Evolutionary conservation across 2,113 vertebrate genomes (phyloP), one percentile per base, ranked within the genome.

Genomic region (Gnathonemus longibarbis): DNA sequence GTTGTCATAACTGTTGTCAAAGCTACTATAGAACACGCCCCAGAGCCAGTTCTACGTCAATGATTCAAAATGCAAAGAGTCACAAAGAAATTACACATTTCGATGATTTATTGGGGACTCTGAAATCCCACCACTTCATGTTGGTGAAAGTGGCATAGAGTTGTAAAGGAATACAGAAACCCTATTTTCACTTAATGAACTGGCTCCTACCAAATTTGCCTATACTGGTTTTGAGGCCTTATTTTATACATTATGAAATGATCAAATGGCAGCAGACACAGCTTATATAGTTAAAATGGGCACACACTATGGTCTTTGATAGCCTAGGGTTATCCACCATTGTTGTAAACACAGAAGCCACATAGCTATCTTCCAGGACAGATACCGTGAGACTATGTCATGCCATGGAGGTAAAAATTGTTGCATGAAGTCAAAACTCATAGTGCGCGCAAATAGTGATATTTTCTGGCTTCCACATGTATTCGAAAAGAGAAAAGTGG

Each of bases 21-120:
- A 80, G 48, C 85, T 17, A 17, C 66, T 50, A 21, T 21, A 17
- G 50, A 89, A 83, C 35, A 24, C 10, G 3, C 53, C 89, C 52
- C 89, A 62, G 6, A 62, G 52, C 50, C 39, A 42, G 42, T 58
- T 85, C 42, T 7, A 62, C 5, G n/a, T 84, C 80, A 85, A 62
- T 58, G 89, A 58, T 62, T 84, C 88, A 62, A 85, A 84, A 62
- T 62, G 77, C 39, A 84, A 83, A 89, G 89, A 84, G 89, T 48
- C 53, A 39, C 17, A 21, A 89, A 48, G 66, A 84, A 85, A 56
- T 89, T 58, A 49, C 50, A 58, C 31, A 50, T 19, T 56, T 48
- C 5, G 58, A 85, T 62, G 35, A 85, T 89, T 89, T 62, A 89
- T 85, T 35, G 52, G 77, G 1, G 35, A 27, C 13, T 70, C 1